phyloP scores from a whole-genome alignment of 2,113 vertebrate genomes.

The Psilopogon haemacephalus region DNA sequence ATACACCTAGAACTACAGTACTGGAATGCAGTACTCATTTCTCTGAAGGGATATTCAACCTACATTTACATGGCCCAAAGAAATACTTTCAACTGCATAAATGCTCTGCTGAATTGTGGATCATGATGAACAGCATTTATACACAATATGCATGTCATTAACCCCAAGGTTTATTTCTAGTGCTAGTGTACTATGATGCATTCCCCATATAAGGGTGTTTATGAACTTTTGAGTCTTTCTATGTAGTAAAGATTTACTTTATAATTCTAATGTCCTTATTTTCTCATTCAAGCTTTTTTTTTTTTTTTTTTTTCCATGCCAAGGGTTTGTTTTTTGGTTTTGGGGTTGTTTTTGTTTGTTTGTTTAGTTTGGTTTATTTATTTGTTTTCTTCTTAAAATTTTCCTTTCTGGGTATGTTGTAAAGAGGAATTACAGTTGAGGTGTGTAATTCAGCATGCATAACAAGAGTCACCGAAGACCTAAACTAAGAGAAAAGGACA shows the following conservation, averaged over 20 bases:
- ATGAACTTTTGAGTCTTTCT: neutral
- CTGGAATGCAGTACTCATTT: neutral
- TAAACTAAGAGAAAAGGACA: neutral
- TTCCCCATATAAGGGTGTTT: neutral
- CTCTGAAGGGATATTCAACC: neutral
- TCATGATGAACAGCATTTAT: neutral
- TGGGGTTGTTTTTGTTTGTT: too few species aligned
- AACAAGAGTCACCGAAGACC: neutral
- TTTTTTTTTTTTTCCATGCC: neutral
- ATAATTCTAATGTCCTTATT: neutral
- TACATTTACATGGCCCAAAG: neutral
- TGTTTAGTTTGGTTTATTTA: neutral
- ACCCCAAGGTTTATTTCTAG: neutral
- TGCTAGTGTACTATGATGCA: rapidly evolving
- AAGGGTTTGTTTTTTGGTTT: neutral
- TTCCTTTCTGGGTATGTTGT: neutral
- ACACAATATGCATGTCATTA: neutral
- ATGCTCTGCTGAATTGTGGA: neutral
- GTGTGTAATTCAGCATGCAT: neutral
- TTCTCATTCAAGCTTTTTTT: neutral
- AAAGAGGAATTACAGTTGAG: neutral
- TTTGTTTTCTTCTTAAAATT: neutral
- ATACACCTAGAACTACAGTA: neutral
- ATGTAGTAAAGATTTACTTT: neutral
- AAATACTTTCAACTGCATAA: neutral